Conservation (phyloP, 2,113 vertebrate species). For the Hoplias malabaricus region DNA sequence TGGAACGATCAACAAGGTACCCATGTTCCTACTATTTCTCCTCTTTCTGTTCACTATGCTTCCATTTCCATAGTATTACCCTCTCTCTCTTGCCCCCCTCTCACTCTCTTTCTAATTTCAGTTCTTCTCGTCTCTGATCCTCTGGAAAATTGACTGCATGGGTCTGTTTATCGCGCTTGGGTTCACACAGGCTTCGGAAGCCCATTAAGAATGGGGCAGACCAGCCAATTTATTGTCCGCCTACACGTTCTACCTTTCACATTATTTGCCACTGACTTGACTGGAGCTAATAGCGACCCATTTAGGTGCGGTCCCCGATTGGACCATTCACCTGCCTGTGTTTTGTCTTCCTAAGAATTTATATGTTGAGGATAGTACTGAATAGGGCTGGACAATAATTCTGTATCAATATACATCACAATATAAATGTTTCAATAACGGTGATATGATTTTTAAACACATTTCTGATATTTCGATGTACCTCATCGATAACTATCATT, state of each 20-base stretch:
- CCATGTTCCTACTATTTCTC: neutral
- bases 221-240: neutral
- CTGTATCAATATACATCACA: too few species aligned
- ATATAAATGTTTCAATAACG: too few species aligned
- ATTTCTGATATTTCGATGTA: too few species aligned
- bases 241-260: neutral
- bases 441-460: too few species aligned
- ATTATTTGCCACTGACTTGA: neutral
- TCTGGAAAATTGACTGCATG: neutral
- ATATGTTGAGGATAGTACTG: neutral
- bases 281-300: neutral
- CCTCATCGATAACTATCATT: too few species aligned
- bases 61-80: neutral
- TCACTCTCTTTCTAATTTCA: neutral
- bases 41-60: neutral
- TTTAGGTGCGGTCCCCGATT: neutral
- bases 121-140: neutral
- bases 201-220: neutral
- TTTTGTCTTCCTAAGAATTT: neutral
- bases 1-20: neutral
- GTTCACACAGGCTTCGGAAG: neutral
- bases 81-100: neutral
- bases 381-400: too few species aligned
- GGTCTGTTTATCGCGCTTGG: neutral
- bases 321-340: neutral